Conservation (phyloP, 2,797 vertebrate genomes). For the Diplodus sargus region DNA sequence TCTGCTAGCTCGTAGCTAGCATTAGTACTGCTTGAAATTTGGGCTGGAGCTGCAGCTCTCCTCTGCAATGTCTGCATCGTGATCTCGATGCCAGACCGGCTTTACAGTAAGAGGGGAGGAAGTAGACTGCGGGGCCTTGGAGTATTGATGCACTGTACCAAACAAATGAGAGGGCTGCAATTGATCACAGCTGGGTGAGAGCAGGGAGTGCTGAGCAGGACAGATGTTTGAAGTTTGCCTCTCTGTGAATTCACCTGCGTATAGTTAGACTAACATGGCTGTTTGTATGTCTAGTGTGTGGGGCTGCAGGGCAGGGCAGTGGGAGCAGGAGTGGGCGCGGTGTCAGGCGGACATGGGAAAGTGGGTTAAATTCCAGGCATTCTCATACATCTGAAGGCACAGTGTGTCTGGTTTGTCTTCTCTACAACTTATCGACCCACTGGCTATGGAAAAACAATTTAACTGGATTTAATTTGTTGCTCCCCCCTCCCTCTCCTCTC, state of each 20-base stretch:
- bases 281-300: conserved; percentile 31
- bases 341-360: conserved; percentile 66
- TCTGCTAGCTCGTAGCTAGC: conserved; percentile 44
- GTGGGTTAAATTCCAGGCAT: conserved; percentile 80
- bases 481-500: conserved; percentile 38
- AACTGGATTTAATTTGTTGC: conserved; percentile 85
- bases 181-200: conserved; percentile 37
- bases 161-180: conserved; percentile 23
- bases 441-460: conserved; percentile 88
- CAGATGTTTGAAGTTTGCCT: conserved; percentile 32
- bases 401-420: conserved; percentile 69
- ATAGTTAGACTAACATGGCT: conserved; percentile 3
- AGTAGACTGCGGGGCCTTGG: conserved; percentile 3
- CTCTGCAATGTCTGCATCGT: conserved; percentile 42
- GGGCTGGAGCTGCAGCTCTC: conserved; percentile 50
- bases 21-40: conserved; percentile 28
- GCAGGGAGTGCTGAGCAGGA: conserved; percentile 6
- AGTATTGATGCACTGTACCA: conserved; percentile 50
- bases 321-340: conserved; percentile 46
- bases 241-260: conserved; percentile 30
- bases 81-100: conserved; percentile 39
- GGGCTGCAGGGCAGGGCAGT: conserved; percentile 43
- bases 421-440: conserved; percentile 82
- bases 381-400: conserved; percentile 68
- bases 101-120: conserved; percentile 27